Percentiles rank a stretch among this genome's conserved stretches.
Evolutionary conservation across 2,888 invertebrate species (phyloP).

Genomic region (Hymenopus coronatus): DNA sequence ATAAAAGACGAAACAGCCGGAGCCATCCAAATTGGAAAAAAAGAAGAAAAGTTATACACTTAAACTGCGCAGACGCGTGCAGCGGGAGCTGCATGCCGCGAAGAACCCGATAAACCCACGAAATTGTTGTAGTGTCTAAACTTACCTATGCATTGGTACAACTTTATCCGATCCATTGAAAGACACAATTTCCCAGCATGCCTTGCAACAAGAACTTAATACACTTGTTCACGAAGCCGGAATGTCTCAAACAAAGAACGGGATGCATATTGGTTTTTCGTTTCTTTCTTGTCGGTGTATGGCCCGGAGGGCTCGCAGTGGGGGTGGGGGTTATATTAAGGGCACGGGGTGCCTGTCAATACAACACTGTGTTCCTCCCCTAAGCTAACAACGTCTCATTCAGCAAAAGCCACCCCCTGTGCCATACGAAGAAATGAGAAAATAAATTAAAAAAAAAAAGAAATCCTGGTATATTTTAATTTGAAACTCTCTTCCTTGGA

Average conservation of each 20-base stretch:
- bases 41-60: no score
- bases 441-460: conserved; percentile 25
- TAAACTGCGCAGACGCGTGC: no score
- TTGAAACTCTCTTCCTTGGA: conserved; percentile 16
- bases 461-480: conserved; percentile 32
- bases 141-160: no score
- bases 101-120: no score
- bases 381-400: conserved; percentile 13
- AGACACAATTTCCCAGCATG: no score
- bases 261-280: conserved; percentile 4
- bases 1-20: no score
- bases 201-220: background rate
- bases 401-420: background rate
- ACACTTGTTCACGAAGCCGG: background rate
- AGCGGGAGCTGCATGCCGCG: no score
- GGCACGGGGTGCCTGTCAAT: conserved; percentile 11
- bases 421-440: conserved; percentile 13
- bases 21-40: no score
- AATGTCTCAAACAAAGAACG: background rate
- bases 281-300: background rate
- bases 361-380: conserved; percentile 5
- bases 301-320: background rate
- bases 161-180: no score
- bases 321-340: background rate
- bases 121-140: no score